These are phyloP conservation scores for Valencia hispanica DNA, from an alignment of 2,797 vertebrate genomes.

Conservation along the genomic window DNA sequence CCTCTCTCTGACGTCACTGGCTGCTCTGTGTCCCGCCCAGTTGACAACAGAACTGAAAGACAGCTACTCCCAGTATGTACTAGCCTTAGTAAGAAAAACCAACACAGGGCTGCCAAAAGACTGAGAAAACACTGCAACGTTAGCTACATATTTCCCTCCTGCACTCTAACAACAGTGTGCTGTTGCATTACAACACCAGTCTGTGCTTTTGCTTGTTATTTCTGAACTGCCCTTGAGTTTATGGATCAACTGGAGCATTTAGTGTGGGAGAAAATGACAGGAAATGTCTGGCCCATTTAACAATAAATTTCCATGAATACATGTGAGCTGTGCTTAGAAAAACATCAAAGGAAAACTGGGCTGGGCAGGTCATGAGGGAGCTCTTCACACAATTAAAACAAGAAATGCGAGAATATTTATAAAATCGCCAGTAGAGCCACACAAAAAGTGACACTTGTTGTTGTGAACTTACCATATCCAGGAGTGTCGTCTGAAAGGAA, in stretches of 20 bases:
- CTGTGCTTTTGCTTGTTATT: conserved; percentile 39
- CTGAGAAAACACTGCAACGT: conserved; percentile 28
- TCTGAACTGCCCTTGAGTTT: conserved; percentile 54
- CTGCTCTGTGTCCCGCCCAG: conserved; percentile 52
- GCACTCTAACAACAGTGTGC: conserved; percentile 15
- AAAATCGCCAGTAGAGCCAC: conserved; percentile 2
- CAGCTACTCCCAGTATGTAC: conserved; percentile 58
- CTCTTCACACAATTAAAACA: conserved; percentile 47
- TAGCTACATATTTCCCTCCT: conserved; percentile 19
- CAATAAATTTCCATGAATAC: conserved; percentile 73
- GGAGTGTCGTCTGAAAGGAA: conserved; percentile 82
- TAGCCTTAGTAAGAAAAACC: conserved; percentile 59
- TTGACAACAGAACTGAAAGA: conserved; percentile 57
- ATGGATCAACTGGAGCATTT: conserved; percentile 62
- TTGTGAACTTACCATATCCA: conserved; percentile 83
- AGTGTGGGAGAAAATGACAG: conserved; percentile 75
- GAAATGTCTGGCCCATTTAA: conserved; percentile 77
- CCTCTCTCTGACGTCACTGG: conserved; percentile 54
- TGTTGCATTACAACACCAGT: conserved; percentile 24
- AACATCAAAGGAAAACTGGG: conserved; percentile 28
- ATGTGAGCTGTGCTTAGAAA: conserved; percentile 40
- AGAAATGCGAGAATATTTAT: conserved; percentile 14
- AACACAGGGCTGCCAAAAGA: conserved; percentile 47
- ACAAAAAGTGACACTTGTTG: background rate
- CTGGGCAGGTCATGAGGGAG: conserved; percentile 40